These are phyloP conservation scores for Zoanthus gigantus DNA, from an alignment of 92 coral and sea anemone genomes.

Conservation along the genomic window DNA sequence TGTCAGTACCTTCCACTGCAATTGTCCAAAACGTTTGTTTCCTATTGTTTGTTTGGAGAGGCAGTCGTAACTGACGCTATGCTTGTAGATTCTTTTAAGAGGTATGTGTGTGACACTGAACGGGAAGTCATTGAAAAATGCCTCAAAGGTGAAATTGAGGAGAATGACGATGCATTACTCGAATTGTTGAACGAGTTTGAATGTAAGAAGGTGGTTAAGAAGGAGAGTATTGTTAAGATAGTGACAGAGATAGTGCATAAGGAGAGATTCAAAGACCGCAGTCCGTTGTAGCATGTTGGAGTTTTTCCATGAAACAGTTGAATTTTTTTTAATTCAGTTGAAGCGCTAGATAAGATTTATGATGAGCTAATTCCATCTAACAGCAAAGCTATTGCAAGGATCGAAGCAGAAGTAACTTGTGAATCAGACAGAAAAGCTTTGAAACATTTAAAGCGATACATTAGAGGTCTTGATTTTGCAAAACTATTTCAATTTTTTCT, in stretches of 20 bases:
- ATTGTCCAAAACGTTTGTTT: slow-evolving; percentile 49
- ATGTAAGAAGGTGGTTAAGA: slow-evolving; percentile 22
- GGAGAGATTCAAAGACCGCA: slow-evolving; percentile 43
- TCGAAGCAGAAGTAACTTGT: slow-evolving; percentile 15
- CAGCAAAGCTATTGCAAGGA: slow-evolving; percentile 10
- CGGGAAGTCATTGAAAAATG: slow-evolving; percentile 51
- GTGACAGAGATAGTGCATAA: slow-evolving; percentile 44
- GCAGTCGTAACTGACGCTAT: background rate
- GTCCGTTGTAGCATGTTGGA: slow-evolving; percentile 34
- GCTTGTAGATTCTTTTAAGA: slow-evolving; percentile 41
- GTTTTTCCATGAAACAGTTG: slow-evolving; percentile 9
- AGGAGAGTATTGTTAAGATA: slow-evolving; percentile 18
- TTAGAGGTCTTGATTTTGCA: slow-evolving; percentile 31
- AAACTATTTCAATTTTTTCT: slow-evolving; percentile 35
- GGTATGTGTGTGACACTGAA: slow-evolving; percentile 57
- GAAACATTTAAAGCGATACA: slow-evolving; percentile 31
- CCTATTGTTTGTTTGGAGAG: slow-evolving; percentile 53
- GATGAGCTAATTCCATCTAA: slow-evolving; percentile 31
- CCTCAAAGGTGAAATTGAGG: slow-evolving; percentile 41
- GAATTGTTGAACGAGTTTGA: slow-evolving; percentile 45
- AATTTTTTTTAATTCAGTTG: background rate
- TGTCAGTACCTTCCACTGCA: slow-evolving; percentile 51
- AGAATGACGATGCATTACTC: slow-evolving; percentile 39
- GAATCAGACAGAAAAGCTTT: slow-evolving; percentile 33
- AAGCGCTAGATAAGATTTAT: slow-evolving; percentile 21